Conservation (phyloP, 2,797 vertebrate genomes). For the Amblyraja radiata region DNA sequence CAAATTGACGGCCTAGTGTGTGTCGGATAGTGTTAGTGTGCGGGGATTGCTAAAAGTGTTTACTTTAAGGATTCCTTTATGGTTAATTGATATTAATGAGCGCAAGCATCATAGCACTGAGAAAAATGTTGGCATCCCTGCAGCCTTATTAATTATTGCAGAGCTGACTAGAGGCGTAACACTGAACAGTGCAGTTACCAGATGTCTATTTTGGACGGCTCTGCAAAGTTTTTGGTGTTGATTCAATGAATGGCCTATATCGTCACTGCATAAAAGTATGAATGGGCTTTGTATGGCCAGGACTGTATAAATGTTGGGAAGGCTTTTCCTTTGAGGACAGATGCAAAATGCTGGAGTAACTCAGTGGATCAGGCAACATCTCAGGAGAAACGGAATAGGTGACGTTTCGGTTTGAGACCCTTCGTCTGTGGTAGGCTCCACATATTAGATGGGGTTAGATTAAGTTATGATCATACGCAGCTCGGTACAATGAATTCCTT, state of each 20-base stretch:
- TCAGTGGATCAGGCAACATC: too few relatives aligned
- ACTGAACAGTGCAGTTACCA: constrained; percentile 1
- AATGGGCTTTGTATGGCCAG: not conserved
- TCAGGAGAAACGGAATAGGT: too few relatives aligned
- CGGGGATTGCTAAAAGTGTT: too few relatives aligned
- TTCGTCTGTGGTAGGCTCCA: not conserved
- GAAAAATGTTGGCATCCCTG: not conserved
- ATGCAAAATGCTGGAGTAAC: too few relatives aligned
- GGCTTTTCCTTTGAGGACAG: not conserved
- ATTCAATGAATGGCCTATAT: not conserved
- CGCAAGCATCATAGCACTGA: not conserved
- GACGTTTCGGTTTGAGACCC: too few relatives aligned
- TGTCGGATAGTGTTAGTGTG: too few relatives aligned
- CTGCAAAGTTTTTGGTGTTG: not conserved
- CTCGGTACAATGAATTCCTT: too few relatives aligned
- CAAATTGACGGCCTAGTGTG: not conserved
- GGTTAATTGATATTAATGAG: not conserved
- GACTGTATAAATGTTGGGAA: not conserved
- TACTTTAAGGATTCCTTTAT: not conserved
- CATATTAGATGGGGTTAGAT: not conserved
- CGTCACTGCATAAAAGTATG: not conserved
- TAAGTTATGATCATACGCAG: too few relatives aligned
- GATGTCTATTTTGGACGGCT: not conserved
- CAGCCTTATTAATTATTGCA: not conserved
- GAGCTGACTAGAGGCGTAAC: not conserved